Evolutionary conservation across 2,888 invertebrate species (phyloP).

Genomic region (Drosophila melanosoma): DNA sequence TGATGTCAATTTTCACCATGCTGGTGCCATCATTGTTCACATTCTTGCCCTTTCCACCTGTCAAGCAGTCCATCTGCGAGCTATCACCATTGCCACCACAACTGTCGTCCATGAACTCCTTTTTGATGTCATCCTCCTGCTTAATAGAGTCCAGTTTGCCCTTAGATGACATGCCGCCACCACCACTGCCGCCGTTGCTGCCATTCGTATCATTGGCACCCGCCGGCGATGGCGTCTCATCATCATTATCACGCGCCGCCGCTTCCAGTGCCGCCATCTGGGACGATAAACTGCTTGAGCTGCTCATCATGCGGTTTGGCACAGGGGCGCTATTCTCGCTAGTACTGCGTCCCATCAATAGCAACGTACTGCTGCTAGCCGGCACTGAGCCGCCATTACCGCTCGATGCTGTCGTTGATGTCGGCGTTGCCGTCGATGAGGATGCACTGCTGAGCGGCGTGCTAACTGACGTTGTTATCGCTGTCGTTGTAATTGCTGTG

Average conservation of each 20-base stretch:
- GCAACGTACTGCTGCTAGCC: slow-evolving; percentile 47
- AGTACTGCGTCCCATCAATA: slow-evolving; percentile 42
- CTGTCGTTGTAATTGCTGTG: slow-evolving; percentile 64
- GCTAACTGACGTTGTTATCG: slow-evolving; percentile 72
- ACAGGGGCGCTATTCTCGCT: slow-evolving; percentile 29
- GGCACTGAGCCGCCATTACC: slow-evolving; percentile 41
- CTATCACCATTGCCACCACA: slow-evolving; percentile 82
- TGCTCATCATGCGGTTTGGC: slow-evolving; percentile 64
- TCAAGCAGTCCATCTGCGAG: slow-evolving; percentile 84
- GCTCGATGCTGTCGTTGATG: slow-evolving; percentile 69
- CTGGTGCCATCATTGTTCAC: slow-evolving; percentile 88
- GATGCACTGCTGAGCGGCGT: slow-evolving; percentile 64
- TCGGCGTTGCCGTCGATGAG: slow-evolving; percentile 60
- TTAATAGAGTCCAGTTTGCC: slow-evolving; percentile 89
- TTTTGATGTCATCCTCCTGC: slow-evolving; percentile 88
- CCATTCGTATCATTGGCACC: slow-evolving; percentile 80
- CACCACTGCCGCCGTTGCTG: slow-evolving; percentile 61
- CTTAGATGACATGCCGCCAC: slow-evolving; percentile 85
- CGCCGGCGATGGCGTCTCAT: slow-evolving; percentile 87
- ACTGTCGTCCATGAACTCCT: slow-evolving; percentile 87
- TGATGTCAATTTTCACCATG: slow-evolving; percentile 79
- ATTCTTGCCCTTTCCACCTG: slow-evolving; percentile 87
- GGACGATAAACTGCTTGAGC: slow-evolving; percentile 87
- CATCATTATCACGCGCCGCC: slow-evolving; percentile 88
- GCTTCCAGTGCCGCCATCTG: slow-evolving; percentile 91